Evolutionary conservation across 1,140 invertebrate genomes (phyloP), one percentile per base, ranked within the genome.

Genomic region (Drosophila subobscura): DNA sequence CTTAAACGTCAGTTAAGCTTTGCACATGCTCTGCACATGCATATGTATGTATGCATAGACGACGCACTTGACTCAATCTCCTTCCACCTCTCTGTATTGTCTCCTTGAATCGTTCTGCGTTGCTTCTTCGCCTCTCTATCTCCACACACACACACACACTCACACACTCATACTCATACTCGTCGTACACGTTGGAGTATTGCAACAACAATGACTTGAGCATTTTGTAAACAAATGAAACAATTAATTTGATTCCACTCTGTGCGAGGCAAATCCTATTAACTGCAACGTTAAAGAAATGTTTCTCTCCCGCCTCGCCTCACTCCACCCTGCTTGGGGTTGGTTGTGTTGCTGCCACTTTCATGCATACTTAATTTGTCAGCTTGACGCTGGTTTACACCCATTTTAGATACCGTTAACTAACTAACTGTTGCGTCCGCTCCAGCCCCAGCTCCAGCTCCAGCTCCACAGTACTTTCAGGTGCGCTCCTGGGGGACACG

Each of bases 311-410:
- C 29, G 16, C 16, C 47, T 37, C 25, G 14, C 2, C n/a, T n/a
- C n/a, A 20, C 16, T 20, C 16, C 16, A 20, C 16, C 16, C 16
- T 0, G 16, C 16, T 20, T 20, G 0, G 16, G 16, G 16, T 20
- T 20, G 16, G 16, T 20, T 20, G 70, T 63, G 46, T 55, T 66
- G 57, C 63, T 71, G 60, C 63, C 57, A 72, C 74, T 78, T 78
- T 76, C 81, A 88, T 88, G 81, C 81, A 88, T 88, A 81, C 83
- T 88, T 78, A 88, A 86, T 83, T 81, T 88, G 74, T 78, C 65
- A 81, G 81, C 65, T 88, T 81, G 60, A 20, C 72, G 49, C 59
- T 51, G 79, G 65, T 72, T 88, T 67, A 65, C 64, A 86, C 54
- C 63, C 55, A 80, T 77, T 85, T 83, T 59, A 64, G 57, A 63